Evolutionary conservation across 2,888 invertebrate genomes (phyloP), one percentile per base, ranked within the genome.

Genomic region (Pheosia gnoma): DNA sequence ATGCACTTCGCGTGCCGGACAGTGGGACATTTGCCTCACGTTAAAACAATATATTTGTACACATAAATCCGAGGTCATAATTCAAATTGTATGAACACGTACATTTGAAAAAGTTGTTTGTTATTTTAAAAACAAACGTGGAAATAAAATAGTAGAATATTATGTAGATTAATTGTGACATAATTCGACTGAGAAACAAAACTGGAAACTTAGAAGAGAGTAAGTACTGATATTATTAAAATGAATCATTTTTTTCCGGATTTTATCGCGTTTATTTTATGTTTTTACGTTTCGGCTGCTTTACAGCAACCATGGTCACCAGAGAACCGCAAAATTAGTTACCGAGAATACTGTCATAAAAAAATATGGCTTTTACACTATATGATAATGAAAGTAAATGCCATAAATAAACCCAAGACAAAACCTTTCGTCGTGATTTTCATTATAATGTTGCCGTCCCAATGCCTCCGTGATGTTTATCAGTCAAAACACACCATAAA

Each of bases 1-100:
- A 75, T 75, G 69, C 70, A 74, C 64, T 63, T 75, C 63, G 74
- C 76, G 76, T 70, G 72, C 74, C 73, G 71, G 59, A 57, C 52
- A 65, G n/a, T 36, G 63, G 70, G 67, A 70, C 68, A 62, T 70
- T 73, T 72, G 74, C 75, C 70, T 67, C 67, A 72, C 61, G 65
- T 68, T 72, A 61, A 72, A 75, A 41, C 25, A 41, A 13, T 56
- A 56, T 56, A 56, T 56, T 56, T 56, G 53, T 37, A 5, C 10
- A 37, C 25, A 36, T 37, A 37, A 36, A 53, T 36, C 25, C 53
- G 11, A 6, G 37, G 37, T 53, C 53, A 37, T 53, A 53, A 51
- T 3, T 51, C 25, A 51, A 51, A 8, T 51, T 0, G 51, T 9
- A 51, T 9, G 51, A 7, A 51, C 13, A 2, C 7, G 25, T 51